phyloP scores from a whole-genome alignment of 2,797 vertebrate species.

The Fistularia tabacaria region DNA sequence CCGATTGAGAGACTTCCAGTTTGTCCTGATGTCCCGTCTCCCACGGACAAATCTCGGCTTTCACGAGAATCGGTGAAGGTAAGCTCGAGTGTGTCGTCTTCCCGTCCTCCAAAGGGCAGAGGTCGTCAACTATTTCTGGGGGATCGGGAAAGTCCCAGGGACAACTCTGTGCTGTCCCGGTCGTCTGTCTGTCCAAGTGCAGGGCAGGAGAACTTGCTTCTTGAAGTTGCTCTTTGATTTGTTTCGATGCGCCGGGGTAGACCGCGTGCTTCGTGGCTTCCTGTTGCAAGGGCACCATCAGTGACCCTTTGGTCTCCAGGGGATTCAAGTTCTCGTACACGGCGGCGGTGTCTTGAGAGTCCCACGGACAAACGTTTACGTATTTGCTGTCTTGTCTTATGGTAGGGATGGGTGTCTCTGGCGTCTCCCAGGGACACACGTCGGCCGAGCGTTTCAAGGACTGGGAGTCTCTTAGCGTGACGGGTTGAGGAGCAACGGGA shows the following conservation, averaged over 20 bases:
- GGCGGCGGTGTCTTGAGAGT: slow-evolving; percentile 44
- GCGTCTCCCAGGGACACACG: slow-evolving; percentile 67
- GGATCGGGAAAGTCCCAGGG: slow-evolving; percentile 78
- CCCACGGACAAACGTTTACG: slow-evolving; percentile 56
- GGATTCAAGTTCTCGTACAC: slow-evolving; percentile 62
- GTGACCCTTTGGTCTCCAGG: slow-evolving; percentile 30
- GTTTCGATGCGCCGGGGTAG: slow-evolving; percentile 26
- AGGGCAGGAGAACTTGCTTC: slow-evolving; percentile 8
- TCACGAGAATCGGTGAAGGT: slow-evolving; percentile 40
- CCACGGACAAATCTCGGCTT: slow-evolving; percentile 51
- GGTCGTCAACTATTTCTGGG: slow-evolving; percentile 38
- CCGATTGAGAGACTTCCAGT: slow-evolving; percentile 19
- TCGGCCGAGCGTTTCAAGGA: slow-evolving; percentile 33
- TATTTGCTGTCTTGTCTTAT: slow-evolving; percentile 43
- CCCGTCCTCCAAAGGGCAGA: slow-evolving; percentile 53
- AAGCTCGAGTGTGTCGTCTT: slow-evolving; percentile 14
- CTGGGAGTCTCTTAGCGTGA: slow-evolving; percentile 29
- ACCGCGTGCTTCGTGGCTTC: slow-evolving; percentile 33
- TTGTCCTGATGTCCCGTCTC: slow-evolving; percentile 44
- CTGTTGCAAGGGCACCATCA: slow-evolving; percentile 31
- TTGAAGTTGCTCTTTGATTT: slow-evolving; percentile 19
- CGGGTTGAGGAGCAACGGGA: slow-evolving; percentile 22
- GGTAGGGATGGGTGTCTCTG: slow-evolving; percentile 37
- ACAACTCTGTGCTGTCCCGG: slow-evolving; percentile 58
- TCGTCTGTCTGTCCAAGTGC: slow-evolving; percentile 30